Evolutionary conservation across 2,113 vertebrate genomes (phyloP).

Genomic region (Ptychochromis oligacanthus): DNA sequence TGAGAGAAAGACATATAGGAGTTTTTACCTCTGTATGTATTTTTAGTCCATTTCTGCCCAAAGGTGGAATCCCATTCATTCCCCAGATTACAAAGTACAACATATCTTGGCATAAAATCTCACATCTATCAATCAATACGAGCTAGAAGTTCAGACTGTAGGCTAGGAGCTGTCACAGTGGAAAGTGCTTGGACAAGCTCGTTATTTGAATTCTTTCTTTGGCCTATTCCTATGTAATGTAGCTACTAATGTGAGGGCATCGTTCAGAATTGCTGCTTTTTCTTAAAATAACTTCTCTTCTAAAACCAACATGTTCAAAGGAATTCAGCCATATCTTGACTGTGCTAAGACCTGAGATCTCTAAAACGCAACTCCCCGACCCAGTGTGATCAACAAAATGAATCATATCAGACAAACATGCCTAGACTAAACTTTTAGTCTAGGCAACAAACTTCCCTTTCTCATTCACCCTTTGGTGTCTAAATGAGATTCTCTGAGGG

Average conservation of each 20-base stretch:
- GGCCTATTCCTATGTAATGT: neutral
- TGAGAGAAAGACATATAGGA: neutral
- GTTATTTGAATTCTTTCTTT: neutral
- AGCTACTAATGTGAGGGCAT: too few relatives aligned
- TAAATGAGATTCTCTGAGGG: accelerated
- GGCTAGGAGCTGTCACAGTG: neutral
- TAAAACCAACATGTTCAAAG: neutral
- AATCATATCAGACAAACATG: neutral
- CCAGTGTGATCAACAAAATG: neutral
- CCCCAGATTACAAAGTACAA: neutral
- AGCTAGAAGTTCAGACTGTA: neutral
- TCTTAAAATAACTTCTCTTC: neutral
- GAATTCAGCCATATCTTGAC: neutral
- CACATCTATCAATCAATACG: neutral
- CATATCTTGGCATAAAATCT: neutral
- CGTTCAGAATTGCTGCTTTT: neutral
- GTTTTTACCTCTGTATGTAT: neutral
- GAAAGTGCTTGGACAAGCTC: neutral
- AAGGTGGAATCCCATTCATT: slow-evolving; percentile 3
- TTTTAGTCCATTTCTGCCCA: neutral
- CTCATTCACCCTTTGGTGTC: accelerated
- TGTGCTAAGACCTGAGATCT: neutral
- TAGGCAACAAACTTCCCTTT: neutral
- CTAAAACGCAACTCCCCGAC: neutral
- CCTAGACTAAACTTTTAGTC: neutral